Evolutionary conservation across 2,888 invertebrate species (phyloP).

Genomic region (Cactoblastis cactorum): DNA sequence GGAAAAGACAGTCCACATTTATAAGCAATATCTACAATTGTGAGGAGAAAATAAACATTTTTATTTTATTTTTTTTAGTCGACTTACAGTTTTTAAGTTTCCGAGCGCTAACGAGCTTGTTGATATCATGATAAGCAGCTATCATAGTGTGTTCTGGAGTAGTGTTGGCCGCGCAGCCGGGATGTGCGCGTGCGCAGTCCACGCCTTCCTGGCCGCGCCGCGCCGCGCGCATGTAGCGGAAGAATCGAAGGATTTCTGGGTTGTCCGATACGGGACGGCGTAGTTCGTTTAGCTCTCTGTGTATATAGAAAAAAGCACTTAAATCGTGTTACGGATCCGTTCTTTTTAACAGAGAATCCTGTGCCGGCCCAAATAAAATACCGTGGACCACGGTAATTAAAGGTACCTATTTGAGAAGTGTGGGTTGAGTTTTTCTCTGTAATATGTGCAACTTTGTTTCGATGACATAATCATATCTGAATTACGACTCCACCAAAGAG

Average conservation of each 20-base stretch:
- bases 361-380: too few species aligned
- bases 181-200: constrained; percentile 84
- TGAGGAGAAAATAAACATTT: neutral
- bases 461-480: neutral
- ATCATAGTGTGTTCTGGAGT: constrained; percentile 89
- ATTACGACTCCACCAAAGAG: too few species aligned
- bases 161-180: constrained; percentile 81
- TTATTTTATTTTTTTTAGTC: too few species aligned
- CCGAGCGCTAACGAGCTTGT: constrained; percentile 90
- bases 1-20: too few species aligned
- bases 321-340: too few species aligned
- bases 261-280: constrained; percentile 91
- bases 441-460: too few species aligned
- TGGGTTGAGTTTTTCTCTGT: too few species aligned
- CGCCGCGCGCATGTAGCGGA: constrained; percentile 94
- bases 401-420: too few species aligned
- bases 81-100: constrained; percentile 64
- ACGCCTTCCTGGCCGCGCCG: constrained; percentile 90
- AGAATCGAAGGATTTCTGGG: constrained; percentile 91
- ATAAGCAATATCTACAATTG: too few species aligned
- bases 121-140: constrained; percentile 91
- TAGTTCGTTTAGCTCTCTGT: constrained; percentile 90
- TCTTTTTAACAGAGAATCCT: too few species aligned
- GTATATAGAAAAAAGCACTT: constrained; percentile 26
- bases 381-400: too few species aligned